Evolutionary conservation across 1,140 invertebrate species (phyloP).

Genomic region (Pachyrhynchus sulphureomaculatus): DNA sequence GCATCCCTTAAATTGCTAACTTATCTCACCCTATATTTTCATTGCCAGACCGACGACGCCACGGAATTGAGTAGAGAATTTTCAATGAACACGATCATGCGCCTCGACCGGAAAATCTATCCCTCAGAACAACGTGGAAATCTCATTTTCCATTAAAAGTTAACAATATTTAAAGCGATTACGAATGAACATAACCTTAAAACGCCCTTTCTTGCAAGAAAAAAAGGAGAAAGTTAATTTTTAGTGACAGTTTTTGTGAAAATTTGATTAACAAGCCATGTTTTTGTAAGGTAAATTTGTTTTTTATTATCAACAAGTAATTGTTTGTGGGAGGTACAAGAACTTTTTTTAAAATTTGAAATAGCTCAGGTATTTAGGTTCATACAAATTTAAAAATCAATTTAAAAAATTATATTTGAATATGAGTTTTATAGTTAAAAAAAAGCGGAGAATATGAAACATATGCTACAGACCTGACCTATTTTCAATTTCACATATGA

Average conservation of each 20-base stretch:
- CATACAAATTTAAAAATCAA: too few species aligned
- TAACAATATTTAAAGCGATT: neutral
- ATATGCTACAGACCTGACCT: too few species aligned
- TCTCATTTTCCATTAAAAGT: constrained; percentile 10
- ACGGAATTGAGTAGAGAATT: neutral
- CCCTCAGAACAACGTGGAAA: constrained; percentile 5
- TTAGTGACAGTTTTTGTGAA: neutral
- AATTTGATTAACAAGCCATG: too few species aligned
- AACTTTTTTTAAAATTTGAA: too few species aligned
- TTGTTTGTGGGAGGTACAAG: too few species aligned
- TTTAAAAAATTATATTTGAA: too few species aligned
- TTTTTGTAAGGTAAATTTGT: too few species aligned
- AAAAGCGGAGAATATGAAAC: too few species aligned
- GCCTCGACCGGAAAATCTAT: constrained; percentile 20
- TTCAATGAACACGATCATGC: constrained; percentile 29
- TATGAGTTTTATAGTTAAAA: too few species aligned
- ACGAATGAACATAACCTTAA: neutral
- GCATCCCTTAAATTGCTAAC: neutral
- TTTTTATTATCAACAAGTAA: too few species aligned
- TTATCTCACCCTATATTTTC: constrained; percentile 10
- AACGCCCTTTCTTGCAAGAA: neutral
- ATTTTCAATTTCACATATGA: too few species aligned
- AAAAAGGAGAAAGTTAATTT: neutral
- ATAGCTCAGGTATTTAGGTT: too few species aligned
- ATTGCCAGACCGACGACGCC: neutral